Conservation (phyloP, 2,797 vertebrate genomes). For the Chlorospingus semifuscus region DNA sequence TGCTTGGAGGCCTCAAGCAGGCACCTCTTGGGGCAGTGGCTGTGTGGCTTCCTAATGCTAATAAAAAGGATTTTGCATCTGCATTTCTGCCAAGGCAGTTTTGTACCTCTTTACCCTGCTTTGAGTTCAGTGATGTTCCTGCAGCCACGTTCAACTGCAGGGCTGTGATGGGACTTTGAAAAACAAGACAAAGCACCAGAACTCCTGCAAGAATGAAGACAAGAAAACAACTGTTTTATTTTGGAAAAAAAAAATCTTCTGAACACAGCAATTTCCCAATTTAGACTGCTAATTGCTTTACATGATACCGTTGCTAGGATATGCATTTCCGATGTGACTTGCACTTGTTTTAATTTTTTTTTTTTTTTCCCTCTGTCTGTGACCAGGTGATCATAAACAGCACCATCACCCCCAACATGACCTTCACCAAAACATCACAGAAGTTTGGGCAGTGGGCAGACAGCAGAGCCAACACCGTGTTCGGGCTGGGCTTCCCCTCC, state of each 20-base stretch:
- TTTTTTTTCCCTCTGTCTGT: neutral
- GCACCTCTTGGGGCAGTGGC: neutral
- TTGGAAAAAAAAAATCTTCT: neutral
- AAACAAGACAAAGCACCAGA: neutral
- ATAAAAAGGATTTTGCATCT: neutral
- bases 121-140: neutral
- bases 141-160: neutral
- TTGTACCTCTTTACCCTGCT: neutral
- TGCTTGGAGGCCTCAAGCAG: neutral
- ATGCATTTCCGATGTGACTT: neutral
- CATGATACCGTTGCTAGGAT: neutral
- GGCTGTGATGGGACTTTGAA: neutral
- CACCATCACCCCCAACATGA: conserved; percentile 98
- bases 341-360: neutral
- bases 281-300: neutral
- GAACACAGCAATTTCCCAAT: neutral
- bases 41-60: neutral
- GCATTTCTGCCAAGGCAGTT: neutral
- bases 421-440: conserved; percentile 95
- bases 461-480: conserved; percentile 96
- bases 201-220: neutral
- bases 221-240: neutral
- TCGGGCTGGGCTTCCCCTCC: conserved; percentile 90
- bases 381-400: conserved; percentile 97
- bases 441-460: conserved; percentile 98